Conservation (phyloP, 2,888 invertebrate species). For the Danaus chrysippus region DNA sequence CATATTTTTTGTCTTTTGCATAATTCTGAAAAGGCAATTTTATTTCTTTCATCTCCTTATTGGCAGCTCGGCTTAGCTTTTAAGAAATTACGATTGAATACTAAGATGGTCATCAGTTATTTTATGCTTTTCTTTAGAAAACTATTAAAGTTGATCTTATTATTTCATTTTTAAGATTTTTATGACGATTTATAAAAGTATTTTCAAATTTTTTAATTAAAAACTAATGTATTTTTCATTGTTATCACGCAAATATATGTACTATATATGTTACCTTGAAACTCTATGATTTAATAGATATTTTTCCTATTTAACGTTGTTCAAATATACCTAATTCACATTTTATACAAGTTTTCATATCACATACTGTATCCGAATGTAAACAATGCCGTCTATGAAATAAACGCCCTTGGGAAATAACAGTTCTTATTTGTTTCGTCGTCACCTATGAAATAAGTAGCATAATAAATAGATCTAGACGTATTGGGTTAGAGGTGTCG, state of each 20-base stretch:
- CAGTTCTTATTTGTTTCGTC: slow-evolving; percentile 47
- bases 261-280: too few relatives aligned
- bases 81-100: slow-evolving; percentile 4
- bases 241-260: too few relatives aligned
- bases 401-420: slow-evolving; percentile 51
- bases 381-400: slow-evolving; percentile 32
- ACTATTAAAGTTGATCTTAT: neutral
- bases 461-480: slow-evolving; percentile 22
- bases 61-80: slow-evolving; percentile 3
- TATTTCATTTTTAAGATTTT: neutral
- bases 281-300: too few relatives aligned
- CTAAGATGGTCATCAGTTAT: neutral
- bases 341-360: neutral
- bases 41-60: slow-evolving; percentile 16
- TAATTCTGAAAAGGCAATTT: slow-evolving; percentile 20
- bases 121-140: neutral
- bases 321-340: neutral
- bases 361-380: neutral
- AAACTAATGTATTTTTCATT: too few relatives aligned
- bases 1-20: slow-evolving; percentile 23
- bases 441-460: slow-evolving; percentile 27
- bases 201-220: too few relatives aligned
- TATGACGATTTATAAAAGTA: too few relatives aligned
- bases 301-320: neutral
- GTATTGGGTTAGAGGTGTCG: slow-evolving; percentile 2